A percentile compares a stretch with the other conserved stretches of the same genome.
These are phyloP conservation scores for Nyctibius grandis DNA, from an alignment of 2,797 vertebrate species.

Conservation along the genomic window DNA sequence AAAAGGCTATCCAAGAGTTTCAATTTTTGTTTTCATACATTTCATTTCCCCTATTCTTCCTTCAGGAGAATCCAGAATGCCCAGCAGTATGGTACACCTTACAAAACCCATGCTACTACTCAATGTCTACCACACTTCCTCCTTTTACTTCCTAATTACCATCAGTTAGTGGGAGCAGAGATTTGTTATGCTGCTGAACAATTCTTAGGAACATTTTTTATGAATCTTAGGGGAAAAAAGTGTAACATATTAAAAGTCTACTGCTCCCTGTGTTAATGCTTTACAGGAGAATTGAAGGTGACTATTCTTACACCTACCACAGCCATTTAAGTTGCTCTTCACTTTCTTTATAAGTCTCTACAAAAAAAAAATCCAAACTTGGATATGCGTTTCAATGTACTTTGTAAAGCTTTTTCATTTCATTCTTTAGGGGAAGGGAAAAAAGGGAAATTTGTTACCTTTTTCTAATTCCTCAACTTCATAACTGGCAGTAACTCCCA, in stretches of 20 bases:
- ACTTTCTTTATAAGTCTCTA: neutral
- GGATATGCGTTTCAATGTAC: neutral
- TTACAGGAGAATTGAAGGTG: neutral
- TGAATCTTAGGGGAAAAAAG: neutral
- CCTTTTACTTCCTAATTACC: neutral
- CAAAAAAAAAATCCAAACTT: neutral
- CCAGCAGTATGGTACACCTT: neutral
- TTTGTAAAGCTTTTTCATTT: neutral
- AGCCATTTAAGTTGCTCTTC: neutral
- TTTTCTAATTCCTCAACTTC: conserved; percentile 40
- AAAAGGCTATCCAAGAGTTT: neutral
- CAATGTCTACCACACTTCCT: neutral
- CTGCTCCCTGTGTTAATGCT: neutral
- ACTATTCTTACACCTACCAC: neutral
- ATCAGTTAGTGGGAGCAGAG: neutral
- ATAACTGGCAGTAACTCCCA: neutral
- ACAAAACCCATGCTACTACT: neutral
- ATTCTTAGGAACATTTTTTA: neutral
- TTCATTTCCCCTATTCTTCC: neutral
- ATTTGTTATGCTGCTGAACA: neutral
- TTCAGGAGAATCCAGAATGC: neutral
- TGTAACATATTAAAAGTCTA: neutral
- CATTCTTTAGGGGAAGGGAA: neutral
- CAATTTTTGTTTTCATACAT: neutral
- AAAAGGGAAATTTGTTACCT: neutral